These are phyloP conservation scores for Papilio elwesi DNA, from an alignment of 2,888 invertebrate species.

Conservation along the genomic window DNA sequence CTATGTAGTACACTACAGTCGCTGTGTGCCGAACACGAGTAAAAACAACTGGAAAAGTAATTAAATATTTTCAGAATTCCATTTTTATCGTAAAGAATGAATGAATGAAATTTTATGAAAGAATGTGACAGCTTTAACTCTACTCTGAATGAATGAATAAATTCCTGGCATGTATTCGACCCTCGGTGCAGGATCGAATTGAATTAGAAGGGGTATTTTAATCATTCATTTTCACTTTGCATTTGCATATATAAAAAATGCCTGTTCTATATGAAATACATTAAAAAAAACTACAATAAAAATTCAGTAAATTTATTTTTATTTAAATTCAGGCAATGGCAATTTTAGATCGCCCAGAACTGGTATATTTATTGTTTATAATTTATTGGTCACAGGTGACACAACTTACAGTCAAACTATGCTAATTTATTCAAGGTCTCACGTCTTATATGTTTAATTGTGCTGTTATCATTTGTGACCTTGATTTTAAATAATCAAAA, in stretches of 20 bases:
- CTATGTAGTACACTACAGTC: no score
- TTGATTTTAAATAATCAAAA: not conserved
- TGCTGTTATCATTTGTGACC: not conserved
- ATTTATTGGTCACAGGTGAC: conserved; percentile 4
- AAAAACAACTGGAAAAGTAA: no score
- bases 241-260: not conserved
- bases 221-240: not conserved
- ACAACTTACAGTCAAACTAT: not conserved
- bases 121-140: no score
- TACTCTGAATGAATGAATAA: no score
- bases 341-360: not conserved
- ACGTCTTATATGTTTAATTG: not conserved
- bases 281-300: no score
- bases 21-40: no score
- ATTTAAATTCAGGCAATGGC: not conserved
- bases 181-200: not conserved
- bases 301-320: not conserved
- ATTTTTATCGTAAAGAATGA: no score
- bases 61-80: no score
- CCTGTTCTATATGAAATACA: no score
- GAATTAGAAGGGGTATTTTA: not conserved
- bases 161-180: conserved; percentile 5
- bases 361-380: not conserved
- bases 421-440: conserved; percentile 3
- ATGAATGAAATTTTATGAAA: no score